These are phyloP conservation scores for Dreissena rostriformis DNA, from an alignment of 1,140 invertebrate species.

Conservation along the genomic window DNA sequence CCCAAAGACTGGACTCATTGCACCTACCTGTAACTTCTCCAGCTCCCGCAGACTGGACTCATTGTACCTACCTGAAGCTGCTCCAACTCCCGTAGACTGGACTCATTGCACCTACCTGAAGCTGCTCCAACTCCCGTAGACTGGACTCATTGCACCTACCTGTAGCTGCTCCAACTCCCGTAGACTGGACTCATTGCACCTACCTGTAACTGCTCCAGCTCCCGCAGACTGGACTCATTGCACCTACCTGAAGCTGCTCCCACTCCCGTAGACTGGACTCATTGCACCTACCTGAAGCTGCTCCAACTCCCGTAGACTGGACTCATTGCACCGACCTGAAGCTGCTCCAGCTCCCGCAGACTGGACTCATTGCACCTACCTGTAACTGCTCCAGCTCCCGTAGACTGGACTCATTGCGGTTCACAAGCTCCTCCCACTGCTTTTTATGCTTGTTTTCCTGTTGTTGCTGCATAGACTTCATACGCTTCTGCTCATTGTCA, in stretches of 20 bases:
- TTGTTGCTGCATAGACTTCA: conserved; percentile 93
- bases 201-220: conserved; percentile 85
- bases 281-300: conserved; percentile 84
- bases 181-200: not conserved
- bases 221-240: conserved; percentile 93
- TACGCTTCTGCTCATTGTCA: conserved; percentile 97
- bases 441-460: conserved; percentile 96
- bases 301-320: conserved; percentile 89
- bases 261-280: conserved; percentile 92
- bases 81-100: conserved; percentile 90
- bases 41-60: conserved; percentile 92
- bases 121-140: conserved; percentile 87
- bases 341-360: conserved; percentile 95
- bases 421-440: conserved; percentile 95
- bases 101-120: conserved; percentile 87
- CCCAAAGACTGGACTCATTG: too few relatives aligned
- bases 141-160: conserved; percentile 93
- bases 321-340: conserved; percentile 93
- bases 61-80: conserved; percentile 85
- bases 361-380: conserved; percentile 73
- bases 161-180: conserved; percentile 95
- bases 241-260: conserved; percentile 84
- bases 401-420: conserved; percentile 93
- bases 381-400: conserved; percentile 86
- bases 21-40: conserved; percentile 84